Base-by-base conservation (phyloP, 2,888 invertebrate genomes). In the Agrotis puta region DNA sequence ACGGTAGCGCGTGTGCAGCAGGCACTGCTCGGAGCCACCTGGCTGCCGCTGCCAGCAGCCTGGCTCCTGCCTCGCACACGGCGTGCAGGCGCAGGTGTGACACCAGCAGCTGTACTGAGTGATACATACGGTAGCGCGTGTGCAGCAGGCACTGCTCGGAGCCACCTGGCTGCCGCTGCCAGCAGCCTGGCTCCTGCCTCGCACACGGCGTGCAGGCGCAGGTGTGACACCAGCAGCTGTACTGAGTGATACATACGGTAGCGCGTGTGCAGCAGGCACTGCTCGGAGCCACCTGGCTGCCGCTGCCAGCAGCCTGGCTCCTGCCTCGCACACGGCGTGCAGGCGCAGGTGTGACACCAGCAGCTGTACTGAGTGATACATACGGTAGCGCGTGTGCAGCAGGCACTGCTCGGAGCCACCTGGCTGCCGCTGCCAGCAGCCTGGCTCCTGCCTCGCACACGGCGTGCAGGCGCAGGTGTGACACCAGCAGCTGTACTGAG, bases 261-360 rank as follows among this genome's bases (percentile, higher is more conserved):
- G 45, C 16, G 45, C 45, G 45, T 45, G 45, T 45, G 57, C 57
- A 9, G 57, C 57, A 4, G 57, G 57, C 27, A 57, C 57, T 7
- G 57, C 57, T 3, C 57, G 6, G 7, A 57, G 57, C 57, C 57
- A 57, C 54, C 53, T 39, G 16, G 50, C 50, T 18, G 20, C 33
- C 20, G 22, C 20, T 11, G 18, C 99, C 70, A 99, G 97, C 67
- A 99, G 97, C 62, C 99, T 96, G 3, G 99, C 99, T 33, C 99
- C 99, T 84, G 98, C 98, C 96, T 99, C 99, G 94, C 99, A 99
- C 64, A n/a, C n/a, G n/a, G n/a, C n/a, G n/a, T n/a, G n/a, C n/a
- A n/a, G n/a, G n/a, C 99, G 98, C 86, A 99, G 97, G 94, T 98
- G 98, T n/a, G 98, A 33, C 33, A 33, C 33, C 33, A 33, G 33